Evolutionary conservation across 2,888 invertebrate genomes (phyloP).

Genomic region (Mycalesis mineus): DNA sequence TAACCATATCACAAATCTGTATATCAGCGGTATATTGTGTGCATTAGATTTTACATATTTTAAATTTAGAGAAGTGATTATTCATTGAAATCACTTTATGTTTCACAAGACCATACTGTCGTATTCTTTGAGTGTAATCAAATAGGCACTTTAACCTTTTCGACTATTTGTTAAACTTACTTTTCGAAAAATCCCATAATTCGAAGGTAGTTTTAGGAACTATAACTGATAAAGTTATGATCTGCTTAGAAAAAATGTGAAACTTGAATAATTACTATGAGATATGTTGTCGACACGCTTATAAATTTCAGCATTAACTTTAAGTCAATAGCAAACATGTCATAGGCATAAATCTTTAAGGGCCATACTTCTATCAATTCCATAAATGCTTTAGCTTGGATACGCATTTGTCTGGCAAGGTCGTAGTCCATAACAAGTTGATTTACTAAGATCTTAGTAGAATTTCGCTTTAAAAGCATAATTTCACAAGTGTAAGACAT

Average conservation of each 20-base stretch:
- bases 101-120: no score
- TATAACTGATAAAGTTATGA: not conserved
- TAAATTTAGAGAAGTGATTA: no score
- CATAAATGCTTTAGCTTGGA: conserved; percentile 60
- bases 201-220: no score
- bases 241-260: conserved; percentile 44
- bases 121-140: no score
- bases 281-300: conserved; percentile 58
- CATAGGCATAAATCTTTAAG: conserved; percentile 38
- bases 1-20: no score
- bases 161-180: no score
- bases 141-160: no score
- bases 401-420: conserved; percentile 46
- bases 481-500: conserved; percentile 50
- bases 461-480: conserved; percentile 41
- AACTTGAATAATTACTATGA: conserved; percentile 60
- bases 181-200: no score
- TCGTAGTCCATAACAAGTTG: conserved; percentile 58
- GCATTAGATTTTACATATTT: no score
- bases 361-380: conserved; percentile 55
- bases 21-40: no score
- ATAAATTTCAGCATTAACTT: conserved; percentile 59
- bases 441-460: conserved; percentile 48
- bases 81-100: no score
- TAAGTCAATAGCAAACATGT: conserved; percentile 58